phyloP scores from a whole-genome alignment of 2,797 vertebrate genomes.

The Chelon labrosus region DNA sequence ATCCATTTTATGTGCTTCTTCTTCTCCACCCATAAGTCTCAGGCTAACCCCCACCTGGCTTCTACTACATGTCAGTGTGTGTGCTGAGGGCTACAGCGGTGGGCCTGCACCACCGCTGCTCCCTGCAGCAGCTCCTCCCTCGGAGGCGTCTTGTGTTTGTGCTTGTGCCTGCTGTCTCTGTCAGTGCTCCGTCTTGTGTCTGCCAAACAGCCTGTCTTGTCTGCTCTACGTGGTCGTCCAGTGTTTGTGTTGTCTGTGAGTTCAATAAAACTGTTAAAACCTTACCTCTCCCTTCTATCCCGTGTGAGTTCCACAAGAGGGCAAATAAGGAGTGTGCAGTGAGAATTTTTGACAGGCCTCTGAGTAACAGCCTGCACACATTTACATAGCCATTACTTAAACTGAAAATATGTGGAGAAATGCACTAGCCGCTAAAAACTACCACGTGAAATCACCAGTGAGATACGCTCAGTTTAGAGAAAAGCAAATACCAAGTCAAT shows the following conservation, averaged over 20 bases:
- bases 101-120: slow-evolving; percentile 15
- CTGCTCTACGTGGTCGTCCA: slow-evolving; percentile 68
- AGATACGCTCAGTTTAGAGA: slow-evolving; percentile 22
- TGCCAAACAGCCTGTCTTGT: slow-evolving; percentile 71
- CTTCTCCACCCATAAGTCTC: slow-evolving; percentile 83
- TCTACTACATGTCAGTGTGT: slow-evolving; percentile 79
- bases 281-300: slow-evolving; percentile 68
- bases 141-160: slow-evolving; percentile 70
- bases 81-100: slow-evolving; percentile 69
- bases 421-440: not conserved
- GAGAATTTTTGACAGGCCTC: not conserved
- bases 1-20: slow-evolving; percentile 85
- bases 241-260: slow-evolving; percentile 79
- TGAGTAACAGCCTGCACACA: not conserved
- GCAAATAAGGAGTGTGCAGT: slow-evolving; percentile 52
- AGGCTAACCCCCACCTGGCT: slow-evolving; percentile 81
- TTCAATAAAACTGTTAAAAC: slow-evolving; percentile 87
- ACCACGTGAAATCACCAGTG: not conserved
- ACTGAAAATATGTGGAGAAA: not conserved
- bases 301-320: slow-evolving; percentile 89
- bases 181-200: slow-evolving; percentile 71
- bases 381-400: not conserved
- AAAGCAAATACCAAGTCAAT: slow-evolving; percentile 46
- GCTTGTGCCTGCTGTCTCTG: slow-evolving; percentile 79
- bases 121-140: slow-evolving; percentile 69